Evolutionary conservation across 2,113 vertebrate genomes (phyloP).

Genomic region (Lasiurus borealis): DNA sequence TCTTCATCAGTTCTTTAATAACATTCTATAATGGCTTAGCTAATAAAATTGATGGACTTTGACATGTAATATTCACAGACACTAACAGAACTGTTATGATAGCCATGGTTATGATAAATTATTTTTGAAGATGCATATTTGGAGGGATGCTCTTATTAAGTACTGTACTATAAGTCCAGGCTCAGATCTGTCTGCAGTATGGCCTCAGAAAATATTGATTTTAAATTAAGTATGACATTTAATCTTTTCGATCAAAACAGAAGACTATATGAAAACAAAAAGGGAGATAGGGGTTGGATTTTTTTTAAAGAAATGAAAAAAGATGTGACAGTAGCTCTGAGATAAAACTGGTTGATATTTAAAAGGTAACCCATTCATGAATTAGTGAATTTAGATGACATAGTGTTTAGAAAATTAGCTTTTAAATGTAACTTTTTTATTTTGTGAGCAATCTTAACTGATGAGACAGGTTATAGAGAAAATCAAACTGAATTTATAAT

Average conservation of each 20-base stretch:
- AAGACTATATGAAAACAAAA: constrained; percentile 45
- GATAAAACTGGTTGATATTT: background rate
- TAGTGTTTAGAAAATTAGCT: constrained; percentile 29
- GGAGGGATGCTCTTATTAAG: background rate
- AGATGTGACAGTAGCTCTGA: background rate
- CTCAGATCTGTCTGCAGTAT: background rate
- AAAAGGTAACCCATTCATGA: background rate
- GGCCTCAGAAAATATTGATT: constrained; percentile 61
- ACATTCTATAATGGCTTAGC: constrained; percentile 7
- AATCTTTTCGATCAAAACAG: constrained; percentile 64
- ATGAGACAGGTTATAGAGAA: background rate
- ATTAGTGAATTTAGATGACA: background rate
- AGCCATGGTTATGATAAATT: constrained; percentile 54
- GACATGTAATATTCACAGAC: constrained; percentile 59
- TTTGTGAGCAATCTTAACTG: background rate
- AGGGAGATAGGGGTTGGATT: constrained; percentile 25
- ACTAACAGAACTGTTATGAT: constrained; percentile 43
- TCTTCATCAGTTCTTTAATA: constrained; percentile 49
- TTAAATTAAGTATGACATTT: constrained; percentile 65
- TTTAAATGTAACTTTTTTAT: constrained; percentile 6
- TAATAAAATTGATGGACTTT: constrained; percentile 63
- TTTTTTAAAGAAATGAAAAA: constrained; percentile 57
- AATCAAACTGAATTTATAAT: constrained; percentile 31
- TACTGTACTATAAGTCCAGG: background rate
- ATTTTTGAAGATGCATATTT: constrained; percentile 40